phyloP scores from a whole-genome alignment of 2,888 invertebrate genomes.

The Dryobota labecula region DNA sequence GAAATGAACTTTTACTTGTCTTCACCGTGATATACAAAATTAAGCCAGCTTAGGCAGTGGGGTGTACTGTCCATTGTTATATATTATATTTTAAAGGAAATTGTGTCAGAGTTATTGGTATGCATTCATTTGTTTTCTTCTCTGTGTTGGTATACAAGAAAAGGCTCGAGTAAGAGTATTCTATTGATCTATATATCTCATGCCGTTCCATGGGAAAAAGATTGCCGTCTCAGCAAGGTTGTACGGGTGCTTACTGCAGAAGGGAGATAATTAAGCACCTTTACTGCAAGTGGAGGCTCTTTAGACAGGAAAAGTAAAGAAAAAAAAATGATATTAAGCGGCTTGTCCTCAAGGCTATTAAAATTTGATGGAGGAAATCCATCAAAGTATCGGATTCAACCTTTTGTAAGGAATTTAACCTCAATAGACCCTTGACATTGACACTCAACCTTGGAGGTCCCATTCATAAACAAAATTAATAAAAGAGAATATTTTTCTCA shows the following conservation, averaged over 20 bases:
- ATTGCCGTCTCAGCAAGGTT: neutral
- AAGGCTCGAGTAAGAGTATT: neutral
- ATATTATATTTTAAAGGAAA: neutral
- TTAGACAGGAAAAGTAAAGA: neutral
- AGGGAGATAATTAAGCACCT: neutral
- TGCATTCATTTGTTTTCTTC: neutral
- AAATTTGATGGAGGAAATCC: neutral
- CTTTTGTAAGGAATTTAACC: conserved; percentile 15
- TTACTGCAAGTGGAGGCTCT: neutral
- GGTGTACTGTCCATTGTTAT: neutral
- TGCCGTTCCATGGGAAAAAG: neutral
- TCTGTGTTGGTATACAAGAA: neutral
- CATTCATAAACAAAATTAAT: conserved; percentile 8
- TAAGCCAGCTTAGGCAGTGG: neutral
- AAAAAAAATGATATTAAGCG: neutral
- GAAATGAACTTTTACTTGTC: neutral
- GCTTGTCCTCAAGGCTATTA: neutral
- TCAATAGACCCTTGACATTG: conserved; percentile 6
- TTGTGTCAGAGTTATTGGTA: no score
- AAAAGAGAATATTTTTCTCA: conserved; percentile 8
- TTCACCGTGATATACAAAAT: neutral
- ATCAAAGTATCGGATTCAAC: neutral
- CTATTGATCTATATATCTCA: neutral
- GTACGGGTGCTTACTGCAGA: neutral
- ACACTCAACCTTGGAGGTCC: neutral